Evolutionary conservation across 2,888 invertebrate genomes (phyloP), one percentile per base, ranked within the genome.

Genomic region (Camptogramma bilineatum): DNA sequence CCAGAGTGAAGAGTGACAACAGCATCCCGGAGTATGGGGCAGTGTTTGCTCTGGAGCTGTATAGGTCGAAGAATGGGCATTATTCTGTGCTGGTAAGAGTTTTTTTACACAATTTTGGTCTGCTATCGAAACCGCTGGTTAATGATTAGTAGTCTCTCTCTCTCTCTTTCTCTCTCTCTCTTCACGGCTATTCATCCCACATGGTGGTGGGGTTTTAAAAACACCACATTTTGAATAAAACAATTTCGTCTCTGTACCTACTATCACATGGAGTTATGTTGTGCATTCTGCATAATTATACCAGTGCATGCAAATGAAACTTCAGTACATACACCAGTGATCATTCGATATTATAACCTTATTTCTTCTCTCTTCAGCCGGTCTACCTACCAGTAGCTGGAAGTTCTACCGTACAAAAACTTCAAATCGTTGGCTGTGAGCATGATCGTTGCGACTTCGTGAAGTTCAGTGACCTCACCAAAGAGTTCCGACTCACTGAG

Each of bases 11-110:
- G 24, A 77, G 73, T 0, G 79, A 86, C 28, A 68, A 78, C 17
- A 73, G 75, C 54, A 86, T 91, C 3, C 92, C 92, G 0, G 89
- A 90, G 13, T 92, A 91, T 24, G 92, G 88, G 0, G 79, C 91
- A 0, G 72, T 87, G 0, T 89, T 90, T 16, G 83, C 85, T 0
- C 50, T 92, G 63, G 92, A 92, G 68, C 64, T 92, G 47, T 90
- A 90, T 66, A 75, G 73, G 50, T 81, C 82, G 0, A 84, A 73
- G 69, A 76, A 55, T 42, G 88, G 88, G 3, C 74, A 75, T 1
- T 81, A 80, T 13, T 84, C 78, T 70, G 88, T 91, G 4, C 19
- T 88, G 86, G 92, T 92, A 60, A 85, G 86, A 77, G 17, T 50
- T 39, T 24, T 44, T 3, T 10, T 8, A 2, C 42, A 46, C 53